These are phyloP conservation scores for Chymomyza costata DNA, from an alignment of 1,140 invertebrate species.

Conservation along the genomic window DNA sequence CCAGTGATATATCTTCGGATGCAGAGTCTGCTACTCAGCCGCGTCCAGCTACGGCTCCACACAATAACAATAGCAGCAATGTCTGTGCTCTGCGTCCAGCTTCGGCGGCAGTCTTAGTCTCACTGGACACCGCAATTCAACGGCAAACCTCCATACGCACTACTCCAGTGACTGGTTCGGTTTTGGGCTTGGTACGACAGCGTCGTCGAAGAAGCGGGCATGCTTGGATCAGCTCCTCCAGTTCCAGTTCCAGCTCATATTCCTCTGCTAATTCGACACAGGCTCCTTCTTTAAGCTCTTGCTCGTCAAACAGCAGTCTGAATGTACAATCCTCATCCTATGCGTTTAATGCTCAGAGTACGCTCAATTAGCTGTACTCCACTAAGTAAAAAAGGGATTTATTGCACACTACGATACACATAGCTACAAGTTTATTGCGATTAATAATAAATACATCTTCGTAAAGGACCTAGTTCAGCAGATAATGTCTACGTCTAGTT, in stretches of 20 bases:
- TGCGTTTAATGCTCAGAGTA: constrained; percentile 39
- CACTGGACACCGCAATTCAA: constrained; percentile 1
- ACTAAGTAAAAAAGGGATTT: not conserved
- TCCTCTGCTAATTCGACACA: constrained; percentile 47
- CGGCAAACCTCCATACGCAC: constrained; percentile 10
- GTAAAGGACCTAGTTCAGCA: constrained; percentile 7
- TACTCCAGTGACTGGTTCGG: constrained; percentile 61
- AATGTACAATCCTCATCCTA: constrained; percentile 42
- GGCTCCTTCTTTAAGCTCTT: constrained; percentile 46
- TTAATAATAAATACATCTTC: constrained; percentile 6
- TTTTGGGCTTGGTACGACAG: constrained; percentile 56
- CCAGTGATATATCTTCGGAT: constrained; percentile 36
- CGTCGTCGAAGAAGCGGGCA: constrained; percentile 48
- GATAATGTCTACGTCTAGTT: constrained; percentile 27
- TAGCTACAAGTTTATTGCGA: constrained; percentile 34
- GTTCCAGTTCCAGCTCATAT: constrained; percentile 40
- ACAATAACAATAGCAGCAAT: constrained; percentile 1
- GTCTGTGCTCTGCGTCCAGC: constrained; percentile 23
- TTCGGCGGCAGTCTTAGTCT: constrained; percentile 10
- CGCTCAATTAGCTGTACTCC: constrained; percentile 29
- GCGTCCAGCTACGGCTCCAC: constrained; percentile 50
- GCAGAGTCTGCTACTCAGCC: constrained; percentile 17
- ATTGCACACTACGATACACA: not conserved
- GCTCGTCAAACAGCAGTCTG: constrained; percentile 48
- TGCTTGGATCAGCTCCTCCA: constrained; percentile 60